A percentile compares a stretch with the other conserved stretches of the same genome.
These are phyloP conservation scores for Ooceraea biroi DNA, from an alignment of 1,140 invertebrate genomes.

Conservation along the genomic window DNA sequence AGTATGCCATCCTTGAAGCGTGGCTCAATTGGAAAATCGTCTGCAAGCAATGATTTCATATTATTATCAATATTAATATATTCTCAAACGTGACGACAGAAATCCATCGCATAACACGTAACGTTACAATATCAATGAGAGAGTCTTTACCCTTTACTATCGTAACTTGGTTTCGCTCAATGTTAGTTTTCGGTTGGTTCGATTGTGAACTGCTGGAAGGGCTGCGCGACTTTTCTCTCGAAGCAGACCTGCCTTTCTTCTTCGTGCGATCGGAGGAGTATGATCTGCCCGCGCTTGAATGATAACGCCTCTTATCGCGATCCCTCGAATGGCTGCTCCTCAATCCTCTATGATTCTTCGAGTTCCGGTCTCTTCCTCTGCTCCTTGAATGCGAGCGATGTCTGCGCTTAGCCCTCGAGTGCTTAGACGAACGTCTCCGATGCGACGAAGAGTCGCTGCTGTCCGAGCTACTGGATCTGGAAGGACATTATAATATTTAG, in stretches of 20 bases:
- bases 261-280: slow-evolving; percentile 78
- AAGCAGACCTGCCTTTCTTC: slow-evolving; percentile 81
- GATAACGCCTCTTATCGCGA: slow-evolving; percentile 79
- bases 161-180: slow-evolving; percentile 75
- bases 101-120: no score
- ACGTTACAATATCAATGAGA: slow-evolving; percentile 16
- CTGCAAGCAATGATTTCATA: slow-evolving; percentile 68
- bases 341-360: slow-evolving; percentile 79
- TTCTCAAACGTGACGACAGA: background rate
- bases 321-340: slow-evolving; percentile 80
- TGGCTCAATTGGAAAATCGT: slow-evolving; percentile 82
- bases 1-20: slow-evolving; percentile 79
- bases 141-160: slow-evolving; percentile 77
- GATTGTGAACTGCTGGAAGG: slow-evolving; percentile 84
- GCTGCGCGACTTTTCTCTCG: slow-evolving; percentile 84
- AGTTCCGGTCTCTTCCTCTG: slow-evolving; percentile 76
- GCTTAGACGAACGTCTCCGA: slow-evolving; percentile 79
- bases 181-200: slow-evolving; percentile 74
- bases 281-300: slow-evolving; percentile 79
- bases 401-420: slow-evolving; percentile 80
- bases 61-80: background rate
- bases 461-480: slow-evolving; percentile 82
- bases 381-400: slow-evolving; percentile 81
- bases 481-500: slow-evolving; percentile 10
- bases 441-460: slow-evolving; percentile 82